These are phyloP conservation scores for Cynopterus sphinx DNA, from an alignment of 2,797 vertebrate genomes.

Conservation along the genomic window DNA sequence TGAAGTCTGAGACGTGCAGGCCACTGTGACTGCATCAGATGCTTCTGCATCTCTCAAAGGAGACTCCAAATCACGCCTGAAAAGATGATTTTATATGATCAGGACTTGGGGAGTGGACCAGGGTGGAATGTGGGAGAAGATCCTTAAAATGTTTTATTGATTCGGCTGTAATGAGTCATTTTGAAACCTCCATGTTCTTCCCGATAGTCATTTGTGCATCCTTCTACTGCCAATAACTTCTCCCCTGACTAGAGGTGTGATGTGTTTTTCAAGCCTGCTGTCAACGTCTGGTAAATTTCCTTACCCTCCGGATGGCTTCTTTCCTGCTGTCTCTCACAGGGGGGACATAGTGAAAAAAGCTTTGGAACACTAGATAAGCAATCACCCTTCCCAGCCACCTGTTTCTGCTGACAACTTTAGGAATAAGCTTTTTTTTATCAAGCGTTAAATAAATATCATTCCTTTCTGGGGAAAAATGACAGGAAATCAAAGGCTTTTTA, in stretches of 20 bases:
- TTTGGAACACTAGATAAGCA: background rate
- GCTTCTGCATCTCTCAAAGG: background rate
- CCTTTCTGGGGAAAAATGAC: background rate
- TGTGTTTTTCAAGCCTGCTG: background rate
- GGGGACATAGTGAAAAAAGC: background rate
- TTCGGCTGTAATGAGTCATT: background rate
- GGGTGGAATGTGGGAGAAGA: too few relatives aligned
- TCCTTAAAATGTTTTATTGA: background rate
- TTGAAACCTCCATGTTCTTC: background rate
- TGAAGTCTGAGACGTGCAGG: background rate
- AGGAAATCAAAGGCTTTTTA: background rate
- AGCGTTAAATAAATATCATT: background rate
- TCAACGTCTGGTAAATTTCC: background rate
- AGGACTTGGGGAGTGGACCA: background rate
- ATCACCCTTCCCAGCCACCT: background rate
- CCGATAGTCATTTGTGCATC: background rate
- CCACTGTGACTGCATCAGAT: rapidly evolving
- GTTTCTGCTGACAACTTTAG: background rate
- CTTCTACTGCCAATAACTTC: background rate
- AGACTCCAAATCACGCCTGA: background rate
- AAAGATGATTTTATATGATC: background rate
- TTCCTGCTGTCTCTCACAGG: background rate
- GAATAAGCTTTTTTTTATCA: background rate
- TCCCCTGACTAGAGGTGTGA: background rate
- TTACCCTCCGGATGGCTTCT: background rate